Evolutionary conservation across 2,113 vertebrate species (phyloP).

Genomic region (Phoxinus phoxinus): DNA sequence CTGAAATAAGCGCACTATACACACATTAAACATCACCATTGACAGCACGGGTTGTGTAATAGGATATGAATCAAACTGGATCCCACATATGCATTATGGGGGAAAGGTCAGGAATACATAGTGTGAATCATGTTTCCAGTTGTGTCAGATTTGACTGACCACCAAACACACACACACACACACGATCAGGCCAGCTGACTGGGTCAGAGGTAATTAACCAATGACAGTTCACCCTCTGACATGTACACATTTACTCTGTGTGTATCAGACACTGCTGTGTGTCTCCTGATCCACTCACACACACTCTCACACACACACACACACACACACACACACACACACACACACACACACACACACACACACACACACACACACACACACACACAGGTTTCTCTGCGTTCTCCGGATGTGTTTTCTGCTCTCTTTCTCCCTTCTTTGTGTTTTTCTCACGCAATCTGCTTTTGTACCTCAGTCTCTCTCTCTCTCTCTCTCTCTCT

Average conservation of each 20-base stretch:
- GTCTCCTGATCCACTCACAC: constrained; percentile 17
- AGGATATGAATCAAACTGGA: neutral
- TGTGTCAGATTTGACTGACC: neutral
- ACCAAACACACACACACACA: constrained; percentile 21
- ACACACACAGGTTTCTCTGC: neutral
- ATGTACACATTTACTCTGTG: neutral
- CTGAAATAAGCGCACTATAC: neutral
- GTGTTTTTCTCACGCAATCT: neutral
- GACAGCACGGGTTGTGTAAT: neutral
- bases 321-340: too few species aligned
- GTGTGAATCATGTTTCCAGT: neutral
- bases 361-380: too few species aligned
- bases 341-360: too few species aligned
- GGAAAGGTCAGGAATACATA: neutral
- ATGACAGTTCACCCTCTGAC: neutral
- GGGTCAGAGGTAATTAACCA: constrained; percentile 1
- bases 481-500: neutral
- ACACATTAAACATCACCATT: neutral
- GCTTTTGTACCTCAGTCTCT: neutral
- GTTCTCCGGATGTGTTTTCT: neutral
- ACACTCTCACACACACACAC: too few species aligned
- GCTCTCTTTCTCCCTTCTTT: neutral
- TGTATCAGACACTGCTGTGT: neutral
- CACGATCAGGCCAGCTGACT: neutral
- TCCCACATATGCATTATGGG: neutral